phyloP scores from a whole-genome alignment of 1,140 invertebrate species.

The Drosophila bocqueti region DNA sequence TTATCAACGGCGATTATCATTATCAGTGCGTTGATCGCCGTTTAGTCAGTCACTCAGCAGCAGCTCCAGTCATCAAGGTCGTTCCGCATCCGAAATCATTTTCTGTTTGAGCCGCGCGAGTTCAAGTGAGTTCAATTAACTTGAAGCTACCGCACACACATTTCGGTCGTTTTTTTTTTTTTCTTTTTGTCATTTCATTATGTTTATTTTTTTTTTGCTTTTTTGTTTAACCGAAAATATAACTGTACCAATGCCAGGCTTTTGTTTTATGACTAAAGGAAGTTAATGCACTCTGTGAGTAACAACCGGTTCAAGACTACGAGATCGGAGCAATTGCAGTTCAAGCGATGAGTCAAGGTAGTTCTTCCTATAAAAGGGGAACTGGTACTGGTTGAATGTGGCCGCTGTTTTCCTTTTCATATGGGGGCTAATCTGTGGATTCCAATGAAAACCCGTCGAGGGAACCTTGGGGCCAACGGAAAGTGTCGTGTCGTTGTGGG shows the following conservation, averaged over 20 bases:
- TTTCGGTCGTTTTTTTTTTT: conserved; percentile 22
- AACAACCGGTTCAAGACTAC: conserved; percentile 44
- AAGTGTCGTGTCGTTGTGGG: conserved; percentile 16
- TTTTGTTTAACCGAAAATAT: conserved; percentile 51
- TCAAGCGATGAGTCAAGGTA: conserved; percentile 73
- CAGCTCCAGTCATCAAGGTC: conserved; percentile 67
- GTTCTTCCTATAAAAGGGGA: conserved; percentile 34
- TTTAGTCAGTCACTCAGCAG: conserved; percentile 42
- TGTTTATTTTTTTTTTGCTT: neutral
- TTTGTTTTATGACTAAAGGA: conserved; percentile 67
- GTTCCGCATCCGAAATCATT: conserved; percentile 70
- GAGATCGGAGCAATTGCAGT: conserved; percentile 33
- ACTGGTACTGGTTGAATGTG: too few species aligned
- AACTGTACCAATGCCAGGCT: conserved; percentile 78
- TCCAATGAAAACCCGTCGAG: conserved; percentile 9
- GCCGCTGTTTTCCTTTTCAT: neutral
- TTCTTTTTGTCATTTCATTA: conserved; percentile 1
- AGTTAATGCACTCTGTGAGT: conserved; percentile 73
- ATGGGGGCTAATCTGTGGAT: conserved; percentile 18
- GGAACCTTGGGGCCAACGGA: conserved; percentile 26
- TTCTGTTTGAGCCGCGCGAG: conserved; percentile 37
- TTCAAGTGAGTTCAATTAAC: conserved; percentile 80
- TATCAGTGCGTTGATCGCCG: conserved; percentile 37
- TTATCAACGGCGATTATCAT: conserved; percentile 41
- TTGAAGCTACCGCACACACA: conserved; percentile 29